Base-by-base conservation (phyloP, 2,888 invertebrate genomes). In the Abscondita cerata region DNA sequence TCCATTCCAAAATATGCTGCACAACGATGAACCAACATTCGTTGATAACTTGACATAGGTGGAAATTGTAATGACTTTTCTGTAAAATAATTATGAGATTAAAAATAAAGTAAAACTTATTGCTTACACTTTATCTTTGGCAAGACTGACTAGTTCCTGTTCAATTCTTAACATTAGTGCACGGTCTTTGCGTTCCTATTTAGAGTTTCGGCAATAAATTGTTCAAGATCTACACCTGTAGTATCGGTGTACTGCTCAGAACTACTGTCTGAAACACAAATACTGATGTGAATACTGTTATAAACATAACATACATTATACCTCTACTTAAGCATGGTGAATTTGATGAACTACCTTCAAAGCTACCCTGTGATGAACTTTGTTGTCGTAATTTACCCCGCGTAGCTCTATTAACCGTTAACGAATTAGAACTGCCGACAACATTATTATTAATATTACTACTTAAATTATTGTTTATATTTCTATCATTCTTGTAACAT, bases 21-120 rank as follows among this genome's bases (percentile, higher is more conserved):
- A 63, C 94, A 92, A 31, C 97, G 89, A 79, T 98, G 98, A 1
- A 97, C 95, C 72, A 98, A 81, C 96, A 98, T 96, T 25, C 98
- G 88, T 67, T 96, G 95, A 84, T 98, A 98, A 54, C 96, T 96
- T 62, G 95, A 92, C 91, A 96, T 94, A 77, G 91, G 90, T 13
- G 93, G 93, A 82, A 97, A 96, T 92, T 92, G 72, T 91, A 89
- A 75, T 90, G 87, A 72, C 87, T 86, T 67, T 87, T 87, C n/a
- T n/a, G 90, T 90, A 77, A 0, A 76, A 76, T 12, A 44, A 19
- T 3, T 15, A 19, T n/a, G n/a, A n/a, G n/a, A n/a, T n/a, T n/a
- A n/a, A n/a, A n/a, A n/a, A n/a, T n/a, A n/a, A n/a, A n/a, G n/a
- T n/a, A n/a, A n/a, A n/a, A n/a, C n/a, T n/a, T n/a, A 18, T 52